Base-by-base conservation (phyloP, 2,113 vertebrate genomes). In the Melospiza melodia region DNA sequence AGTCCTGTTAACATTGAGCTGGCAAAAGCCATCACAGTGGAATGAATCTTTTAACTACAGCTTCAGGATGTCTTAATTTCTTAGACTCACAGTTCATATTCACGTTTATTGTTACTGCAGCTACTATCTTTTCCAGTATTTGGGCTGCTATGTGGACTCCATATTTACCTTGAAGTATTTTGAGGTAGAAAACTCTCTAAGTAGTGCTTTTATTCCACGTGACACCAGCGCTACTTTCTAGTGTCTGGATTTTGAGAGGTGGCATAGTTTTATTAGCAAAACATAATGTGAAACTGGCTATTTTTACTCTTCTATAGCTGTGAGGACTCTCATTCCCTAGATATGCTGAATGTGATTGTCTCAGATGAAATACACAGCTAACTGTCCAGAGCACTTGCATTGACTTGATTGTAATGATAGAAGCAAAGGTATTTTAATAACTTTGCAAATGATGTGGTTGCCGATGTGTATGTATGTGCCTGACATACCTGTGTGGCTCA, bases 371-470 rank as follows among this genome's bases (percentile, higher is more conserved):
- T 44, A 52, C 3, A 35, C 13, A 67, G 51, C 61, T 93, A 74
- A 62, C 59, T 67, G 35, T 59, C 41, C 49, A 73, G 66, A 91
- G 22, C 21, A 33, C 46, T 85, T 79, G 74, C 49, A 65, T 14
- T 78, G 37, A 75, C 87, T 92, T 88, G 90, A 92, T 57, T 48
- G 43, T 67, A 59, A 9, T 55, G 44, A 62, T 37, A 55, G 66
- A 79, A 63, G 81, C 48, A 84, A 87, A 91, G 28, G n/a, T 63
- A 52, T 77, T 96, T 91, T 84, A 89, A 81, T 91, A 93, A 81
- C 75, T 93, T 80, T 44, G 59, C 55, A 94, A 95, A 77, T 85
- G 21, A 17, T 71, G 82, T 77, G 87, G 87, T 93, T 95, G 33
- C 51, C 5, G 6, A 4, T 77, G 33, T 4, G 4, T 63, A 21